Evolutionary conservation across 2,888 invertebrate species (phyloP).

Genomic region (Endomychus coccineus): DNA sequence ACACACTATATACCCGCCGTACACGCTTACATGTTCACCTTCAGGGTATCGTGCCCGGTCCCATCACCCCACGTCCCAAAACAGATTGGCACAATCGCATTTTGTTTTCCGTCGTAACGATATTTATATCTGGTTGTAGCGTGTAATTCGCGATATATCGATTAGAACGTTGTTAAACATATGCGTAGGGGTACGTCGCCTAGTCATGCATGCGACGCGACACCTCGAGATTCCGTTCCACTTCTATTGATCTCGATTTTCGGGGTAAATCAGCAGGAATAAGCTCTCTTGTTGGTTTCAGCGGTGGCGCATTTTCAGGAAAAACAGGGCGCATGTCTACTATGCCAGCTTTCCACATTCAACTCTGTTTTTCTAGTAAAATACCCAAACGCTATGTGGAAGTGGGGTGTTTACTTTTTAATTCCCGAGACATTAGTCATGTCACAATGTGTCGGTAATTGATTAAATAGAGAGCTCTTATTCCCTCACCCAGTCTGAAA

Average conservation of each 20-base stretch:
- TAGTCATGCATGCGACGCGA: slow-evolving; percentile 14
- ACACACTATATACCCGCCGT: background rate
- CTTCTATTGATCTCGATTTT: slow-evolving; percentile 38
- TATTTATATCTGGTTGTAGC: too few relatives aligned
- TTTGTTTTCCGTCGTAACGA: too few relatives aligned
- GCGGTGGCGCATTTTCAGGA: slow-evolving; percentile 27
- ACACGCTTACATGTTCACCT: slow-evolving; percentile 1
- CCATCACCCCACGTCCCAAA: background rate
- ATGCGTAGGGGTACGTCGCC: slow-evolving; percentile 12
- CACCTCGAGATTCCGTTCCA: slow-evolving; percentile 18
- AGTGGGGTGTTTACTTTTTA: too few relatives aligned
- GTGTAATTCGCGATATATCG: too few relatives aligned
- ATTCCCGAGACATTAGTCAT: too few relatives aligned
- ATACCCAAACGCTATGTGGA: too few relatives aligned
- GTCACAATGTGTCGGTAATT: too few relatives aligned
- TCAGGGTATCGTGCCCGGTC: background rate
- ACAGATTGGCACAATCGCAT: too few relatives aligned
- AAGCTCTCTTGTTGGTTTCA: slow-evolving; percentile 20
- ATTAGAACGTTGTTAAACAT: slow-evolving; percentile 18
- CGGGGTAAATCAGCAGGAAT: slow-evolving; percentile 31
- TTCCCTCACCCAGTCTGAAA: too few relatives aligned
- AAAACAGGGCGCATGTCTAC: slow-evolving; percentile 18
- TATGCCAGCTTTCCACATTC: too few relatives aligned
- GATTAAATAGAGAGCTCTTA: too few relatives aligned
- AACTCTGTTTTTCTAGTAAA: too few relatives aligned